Conservation (phyloP, 2,888 invertebrate species). For the Lepidonotus clava region DNA sequence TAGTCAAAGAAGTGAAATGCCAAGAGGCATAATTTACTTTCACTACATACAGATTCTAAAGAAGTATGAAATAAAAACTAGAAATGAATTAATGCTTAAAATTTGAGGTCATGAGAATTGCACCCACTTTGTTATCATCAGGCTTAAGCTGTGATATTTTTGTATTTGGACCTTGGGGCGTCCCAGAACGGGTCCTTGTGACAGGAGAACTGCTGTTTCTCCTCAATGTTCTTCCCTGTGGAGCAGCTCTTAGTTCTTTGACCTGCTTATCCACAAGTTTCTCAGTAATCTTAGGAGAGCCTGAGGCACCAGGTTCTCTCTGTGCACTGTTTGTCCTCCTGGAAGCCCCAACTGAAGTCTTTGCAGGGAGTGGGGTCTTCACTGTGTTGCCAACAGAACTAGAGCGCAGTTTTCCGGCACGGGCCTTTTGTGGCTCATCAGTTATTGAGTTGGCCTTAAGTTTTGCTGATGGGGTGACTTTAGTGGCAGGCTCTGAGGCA, state of each 20-base stretch:
- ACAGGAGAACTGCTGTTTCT: conserved; percentile 13
- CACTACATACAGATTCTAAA: too few relatives aligned
- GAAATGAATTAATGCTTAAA: neutral
- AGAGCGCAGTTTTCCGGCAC: neutral
- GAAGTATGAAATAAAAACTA: neutral
- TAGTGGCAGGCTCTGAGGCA: too few relatives aligned
- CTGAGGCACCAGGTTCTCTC: too few relatives aligned
- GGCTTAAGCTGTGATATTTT: neutral
- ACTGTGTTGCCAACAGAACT: neutral
- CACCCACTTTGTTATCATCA: conserved; percentile 23
- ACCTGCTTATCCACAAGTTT: neutral
- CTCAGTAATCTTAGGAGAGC: neutral
- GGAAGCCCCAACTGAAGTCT: neutral
- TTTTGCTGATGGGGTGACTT: too few relatives aligned
- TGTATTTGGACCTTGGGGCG: neutral
- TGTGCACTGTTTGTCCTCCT: neutral
- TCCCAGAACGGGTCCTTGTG: neutral
- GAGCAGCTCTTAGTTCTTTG: neutral
- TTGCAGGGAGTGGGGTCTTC: neutral
- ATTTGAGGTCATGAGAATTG: too few relatives aligned
- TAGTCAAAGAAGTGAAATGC: too few relatives aligned
- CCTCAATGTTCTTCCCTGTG: neutral
- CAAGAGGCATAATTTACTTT: too few relatives aligned
- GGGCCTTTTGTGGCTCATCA: too few relatives aligned
- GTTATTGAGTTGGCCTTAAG: too few relatives aligned